Percentiles rank a stretch among this genome's conserved stretches.
Conservation (phyloP, 2,888 invertebrate genomes). For the Geophilus truncorum region DNA sequence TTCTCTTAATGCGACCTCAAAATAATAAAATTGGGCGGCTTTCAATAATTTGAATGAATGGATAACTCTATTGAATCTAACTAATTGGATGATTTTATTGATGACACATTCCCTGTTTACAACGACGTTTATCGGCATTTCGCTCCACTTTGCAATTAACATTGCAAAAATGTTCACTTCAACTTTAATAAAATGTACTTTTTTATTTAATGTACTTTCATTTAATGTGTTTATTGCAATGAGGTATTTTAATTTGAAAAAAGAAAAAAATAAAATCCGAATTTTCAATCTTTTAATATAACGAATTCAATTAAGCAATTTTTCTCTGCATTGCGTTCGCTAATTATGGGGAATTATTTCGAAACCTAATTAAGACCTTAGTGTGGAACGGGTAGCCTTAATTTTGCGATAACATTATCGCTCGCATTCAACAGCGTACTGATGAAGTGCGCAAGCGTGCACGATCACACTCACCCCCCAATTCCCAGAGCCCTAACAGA, state of each 20-base stretch:
- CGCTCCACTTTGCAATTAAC: no score
- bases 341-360: conserved; percentile 28
- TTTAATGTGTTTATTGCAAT: not conserved
- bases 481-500: no score
- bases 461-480: not conserved
- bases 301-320: conserved; percentile 28
- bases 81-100: not conserved
- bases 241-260: not conserved
- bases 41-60: not conserved
- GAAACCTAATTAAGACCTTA: conserved; percentile 17
- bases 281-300: conserved; percentile 16
- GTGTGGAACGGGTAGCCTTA: not conserved
- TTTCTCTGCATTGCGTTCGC: not conserved
- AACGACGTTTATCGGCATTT: no score
- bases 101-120: not conserved
- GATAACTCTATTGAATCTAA: not conserved
- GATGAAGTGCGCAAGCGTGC: not conserved
- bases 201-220: no score
- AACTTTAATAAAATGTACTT: no score
- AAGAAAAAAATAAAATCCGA: not conserved
- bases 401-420: conserved; percentile 17
- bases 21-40: not conserved
- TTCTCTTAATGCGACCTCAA: not conserved
- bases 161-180: no score
- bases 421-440: not conserved